Conservation (phyloP, 2,888 invertebrate genomes). For the Chaetogeoica ovagalla region DNA sequence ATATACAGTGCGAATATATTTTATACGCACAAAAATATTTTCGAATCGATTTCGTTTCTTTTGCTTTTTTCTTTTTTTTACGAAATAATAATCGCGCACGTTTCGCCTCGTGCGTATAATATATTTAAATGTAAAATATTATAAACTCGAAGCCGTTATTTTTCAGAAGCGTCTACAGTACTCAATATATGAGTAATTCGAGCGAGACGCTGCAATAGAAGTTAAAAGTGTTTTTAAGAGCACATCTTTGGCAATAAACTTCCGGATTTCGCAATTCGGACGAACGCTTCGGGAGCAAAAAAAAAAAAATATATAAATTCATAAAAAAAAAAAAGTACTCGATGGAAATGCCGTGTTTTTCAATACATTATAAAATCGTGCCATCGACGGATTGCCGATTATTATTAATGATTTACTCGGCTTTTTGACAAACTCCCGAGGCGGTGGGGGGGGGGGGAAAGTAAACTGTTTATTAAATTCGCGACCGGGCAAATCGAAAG, state of each 20-base stretch:
- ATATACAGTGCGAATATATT: too few relatives aligned
- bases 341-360: not conserved
- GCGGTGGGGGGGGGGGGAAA: too few relatives aligned
- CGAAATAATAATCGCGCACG: not conserved
- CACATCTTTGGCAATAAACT: not conserved
- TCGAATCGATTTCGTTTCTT: conserved; percentile 7
- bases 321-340: conserved; percentile 4
- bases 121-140: conserved; percentile 17
- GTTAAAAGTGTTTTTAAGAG: conserved; percentile 1
- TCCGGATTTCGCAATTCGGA: conserved; percentile 11
- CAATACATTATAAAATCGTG: not conserved
- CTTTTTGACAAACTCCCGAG: conserved; percentile 1
- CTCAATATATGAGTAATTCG: not conserved
- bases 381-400: not conserved
- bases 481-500: too few relatives aligned
- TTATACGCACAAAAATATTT: not conserved
- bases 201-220: not conserved
- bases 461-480: conserved; percentile 3
- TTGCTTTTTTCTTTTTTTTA: too few relatives aligned
- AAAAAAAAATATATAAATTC: not conserved
- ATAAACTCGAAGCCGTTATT: conserved; percentile 11
- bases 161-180: not conserved
- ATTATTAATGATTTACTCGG: not conserved
- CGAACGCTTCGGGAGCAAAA: not conserved
- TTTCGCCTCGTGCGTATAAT: not conserved